Percentiles rank a stretch among this genome's conserved stretches.
These are phyloP conservation scores for Rhyacophila brunnea DNA, from an alignment of 1,140 invertebrate genomes.

Conservation along the genomic window DNA sequence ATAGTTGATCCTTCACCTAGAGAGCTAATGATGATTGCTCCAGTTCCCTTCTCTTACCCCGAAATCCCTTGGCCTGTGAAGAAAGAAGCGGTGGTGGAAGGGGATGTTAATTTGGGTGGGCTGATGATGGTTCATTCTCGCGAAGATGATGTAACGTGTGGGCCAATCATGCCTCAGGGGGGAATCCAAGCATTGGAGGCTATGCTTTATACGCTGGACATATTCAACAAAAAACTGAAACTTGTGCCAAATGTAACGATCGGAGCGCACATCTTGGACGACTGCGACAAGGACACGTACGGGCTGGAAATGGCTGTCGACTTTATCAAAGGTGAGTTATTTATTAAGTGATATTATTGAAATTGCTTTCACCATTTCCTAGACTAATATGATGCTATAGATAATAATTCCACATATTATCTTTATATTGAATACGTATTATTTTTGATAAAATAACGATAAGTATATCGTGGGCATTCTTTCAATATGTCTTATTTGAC, in stretches of 20 bases:
- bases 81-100: conserved; percentile 80
- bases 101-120: conserved; percentile 81
- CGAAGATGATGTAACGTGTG: conserved; percentile 76
- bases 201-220: conserved; percentile 84
- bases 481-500: too few relatives aligned
- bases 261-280: conserved; percentile 83
- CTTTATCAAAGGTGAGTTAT: conserved; percentile 88
- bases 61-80: conserved; percentile 76
- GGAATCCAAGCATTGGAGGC: conserved; percentile 81
- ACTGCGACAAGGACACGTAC: conserved; percentile 90
- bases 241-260: conserved; percentile 69
- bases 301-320: conserved; percentile 89
- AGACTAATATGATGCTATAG: neutral
- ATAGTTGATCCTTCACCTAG: conserved; percentile 21
- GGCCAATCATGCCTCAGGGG: conserved; percentile 86
- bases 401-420: too few relatives aligned
- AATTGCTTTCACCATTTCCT: too few relatives aligned
- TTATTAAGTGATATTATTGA: too few relatives aligned
- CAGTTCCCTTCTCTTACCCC: neutral
- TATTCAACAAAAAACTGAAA: conserved; percentile 62
- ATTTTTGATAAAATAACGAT: too few relatives aligned
- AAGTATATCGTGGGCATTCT: too few relatives aligned
- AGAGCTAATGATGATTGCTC: conserved; percentile 27
- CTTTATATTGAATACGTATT: too few relatives aligned
- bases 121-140: conserved; percentile 93